Conservation (phyloP, 92 coral and sea anemone genomes). For the Phymanthus crucifer region DNA sequence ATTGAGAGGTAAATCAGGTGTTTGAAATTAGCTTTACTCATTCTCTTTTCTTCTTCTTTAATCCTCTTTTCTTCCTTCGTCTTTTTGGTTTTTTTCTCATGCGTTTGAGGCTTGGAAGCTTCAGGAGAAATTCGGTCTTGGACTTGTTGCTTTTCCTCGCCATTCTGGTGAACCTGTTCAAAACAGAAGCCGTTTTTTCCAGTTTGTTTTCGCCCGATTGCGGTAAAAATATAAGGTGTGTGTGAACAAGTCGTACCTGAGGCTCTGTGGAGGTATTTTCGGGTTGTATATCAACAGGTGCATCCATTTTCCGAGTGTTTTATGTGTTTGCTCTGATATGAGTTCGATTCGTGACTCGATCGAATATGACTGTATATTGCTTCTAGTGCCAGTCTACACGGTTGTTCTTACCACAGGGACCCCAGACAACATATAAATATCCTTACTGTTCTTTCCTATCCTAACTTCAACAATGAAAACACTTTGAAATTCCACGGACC, state of each 20-base stretch:
- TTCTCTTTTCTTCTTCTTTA: constrained; percentile 91
- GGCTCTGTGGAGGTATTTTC: constrained; percentile 11
- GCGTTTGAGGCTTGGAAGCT: constrained; percentile 16
- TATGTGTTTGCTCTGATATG: neutral
- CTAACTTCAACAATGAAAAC: neutral
- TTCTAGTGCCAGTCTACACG: constrained; percentile 13
- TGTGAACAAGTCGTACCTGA: constrained; percentile 7
- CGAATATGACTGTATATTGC: neutral
- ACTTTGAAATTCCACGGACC: too few relatives aligned
- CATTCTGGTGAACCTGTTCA: constrained; percentile 32
- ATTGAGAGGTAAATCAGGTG: neutral
- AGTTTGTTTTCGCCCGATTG: neutral
- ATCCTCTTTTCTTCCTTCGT: constrained; percentile 67
- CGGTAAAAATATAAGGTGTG: neutral
- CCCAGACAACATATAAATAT: neutral
- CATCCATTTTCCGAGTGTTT: constrained; percentile 22
- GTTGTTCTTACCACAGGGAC: constrained; percentile 17
- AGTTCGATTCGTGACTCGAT: constrained; percentile 16
- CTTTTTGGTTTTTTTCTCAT: constrained; percentile 43
- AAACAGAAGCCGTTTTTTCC: neutral
- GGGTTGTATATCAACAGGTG: constrained; percentile 37
- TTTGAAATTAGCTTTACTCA: constrained; percentile 55
- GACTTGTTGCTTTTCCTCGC: constrained; percentile 15
- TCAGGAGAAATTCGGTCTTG: neutral
- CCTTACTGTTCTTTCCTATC: neutral